Evolutionary conservation across 2,888 invertebrate species (phyloP).

Genomic region (Xylota segnis): DNA sequence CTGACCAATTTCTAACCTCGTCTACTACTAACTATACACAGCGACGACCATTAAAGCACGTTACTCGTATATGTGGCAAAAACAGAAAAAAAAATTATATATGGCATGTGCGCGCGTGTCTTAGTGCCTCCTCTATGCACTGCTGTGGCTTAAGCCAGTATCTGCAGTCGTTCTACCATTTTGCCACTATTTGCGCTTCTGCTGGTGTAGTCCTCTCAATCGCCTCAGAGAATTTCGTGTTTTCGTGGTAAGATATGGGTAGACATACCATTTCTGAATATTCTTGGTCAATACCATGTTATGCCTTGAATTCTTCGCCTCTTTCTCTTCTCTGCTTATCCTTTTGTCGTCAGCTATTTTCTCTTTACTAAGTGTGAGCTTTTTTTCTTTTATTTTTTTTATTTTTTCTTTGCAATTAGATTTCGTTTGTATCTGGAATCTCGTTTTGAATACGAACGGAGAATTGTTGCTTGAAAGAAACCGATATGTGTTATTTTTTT

Average conservation of each 20-base stretch:
- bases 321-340: constrained; percentile 28
- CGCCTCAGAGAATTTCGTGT: constrained; percentile 13
- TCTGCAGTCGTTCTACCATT: constrained; percentile 40
- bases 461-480: neutral
- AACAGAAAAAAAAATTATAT: constrained; percentile 31
- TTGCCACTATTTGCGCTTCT: constrained; percentile 22
- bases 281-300: constrained; percentile 42
- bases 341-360: constrained; percentile 41
- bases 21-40: constrained; percentile 37
- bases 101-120: constrained; percentile 48
- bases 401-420: constrained; percentile 23
- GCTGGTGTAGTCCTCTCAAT: constrained; percentile 13
- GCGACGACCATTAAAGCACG: constrained; percentile 47
- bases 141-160: constrained; percentile 25
- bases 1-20: constrained; percentile 46
- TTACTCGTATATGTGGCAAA: constrained; percentile 71
- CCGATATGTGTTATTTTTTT: neutral
- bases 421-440: constrained; percentile 1
- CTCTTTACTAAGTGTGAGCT: constrained; percentile 12
- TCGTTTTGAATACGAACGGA: constrained; percentile 9
- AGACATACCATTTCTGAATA: constrained; percentile 40
- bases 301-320: constrained; percentile 32
- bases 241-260: constrained; percentile 41
- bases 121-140: constrained; percentile 39
- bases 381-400: too few species aligned